phyloP scores from a whole-genome alignment of 2,797 vertebrate species.

The Pangasius larnaudii region DNA sequence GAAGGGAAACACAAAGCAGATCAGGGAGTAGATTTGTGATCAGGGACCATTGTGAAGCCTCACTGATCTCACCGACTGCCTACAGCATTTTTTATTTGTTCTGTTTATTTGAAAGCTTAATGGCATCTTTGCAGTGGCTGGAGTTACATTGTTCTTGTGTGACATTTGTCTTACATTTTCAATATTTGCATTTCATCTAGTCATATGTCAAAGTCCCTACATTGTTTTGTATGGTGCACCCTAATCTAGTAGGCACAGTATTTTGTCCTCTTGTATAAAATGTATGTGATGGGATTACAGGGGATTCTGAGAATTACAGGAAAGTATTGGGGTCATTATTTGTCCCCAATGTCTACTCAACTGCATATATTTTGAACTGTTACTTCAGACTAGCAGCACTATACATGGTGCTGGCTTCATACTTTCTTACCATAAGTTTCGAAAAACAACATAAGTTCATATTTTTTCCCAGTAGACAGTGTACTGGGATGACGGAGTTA shows the following conservation, averaged over 20 bases:
- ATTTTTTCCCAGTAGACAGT: background rate
- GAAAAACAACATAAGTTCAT: background rate
- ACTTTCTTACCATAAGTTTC: background rate
- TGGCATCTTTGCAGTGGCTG: background rate
- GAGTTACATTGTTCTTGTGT: background rate
- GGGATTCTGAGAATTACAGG: background rate
- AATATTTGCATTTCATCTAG: background rate
- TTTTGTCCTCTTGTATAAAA: background rate
- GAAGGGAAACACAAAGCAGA: background rate
- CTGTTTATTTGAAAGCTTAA: background rate
- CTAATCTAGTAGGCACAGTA: background rate
- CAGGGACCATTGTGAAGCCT: background rate
- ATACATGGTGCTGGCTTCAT: background rate
- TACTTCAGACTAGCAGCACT: background rate
- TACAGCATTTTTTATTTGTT: background rate
- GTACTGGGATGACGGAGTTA: background rate
- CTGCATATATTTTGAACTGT: background rate
- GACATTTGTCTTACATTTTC: background rate
- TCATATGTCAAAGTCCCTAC: background rate
- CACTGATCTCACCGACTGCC: background rate
- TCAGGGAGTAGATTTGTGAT: background rate
- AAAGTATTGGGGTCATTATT: background rate
- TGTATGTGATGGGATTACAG: background rate
- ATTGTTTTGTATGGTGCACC: background rate
- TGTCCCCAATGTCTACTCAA: background rate